Evolutionary conservation across 2,113 vertebrate species (phyloP).

Genomic region (Hippoglossus stenolepis): DNA sequence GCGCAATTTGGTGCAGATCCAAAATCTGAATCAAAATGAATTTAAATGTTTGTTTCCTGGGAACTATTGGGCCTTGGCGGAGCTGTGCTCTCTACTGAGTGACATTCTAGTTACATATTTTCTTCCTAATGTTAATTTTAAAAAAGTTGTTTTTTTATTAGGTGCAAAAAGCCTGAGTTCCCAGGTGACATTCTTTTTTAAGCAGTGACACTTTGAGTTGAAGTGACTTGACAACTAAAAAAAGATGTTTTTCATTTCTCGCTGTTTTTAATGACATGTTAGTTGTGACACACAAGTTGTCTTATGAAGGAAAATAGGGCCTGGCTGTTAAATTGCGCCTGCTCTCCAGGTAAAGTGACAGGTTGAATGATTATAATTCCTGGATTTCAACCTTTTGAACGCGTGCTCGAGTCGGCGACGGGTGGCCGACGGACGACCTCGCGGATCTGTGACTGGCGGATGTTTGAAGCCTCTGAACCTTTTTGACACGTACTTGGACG

Average conservation of each 20-base stretch:
- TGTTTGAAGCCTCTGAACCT: slow-evolving; percentile 35
- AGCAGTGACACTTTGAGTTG: slow-evolving; percentile 32
- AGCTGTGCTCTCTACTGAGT: too few species aligned
- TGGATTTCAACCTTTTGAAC: slow-evolving; percentile 18
- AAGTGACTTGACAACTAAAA: slow-evolving; percentile 25
- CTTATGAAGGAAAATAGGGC: slow-evolving; percentile 9
- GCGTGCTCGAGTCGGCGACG: neutral
- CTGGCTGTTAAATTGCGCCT: slow-evolving; percentile 6
- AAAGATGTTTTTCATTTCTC: neutral
- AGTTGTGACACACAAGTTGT: slow-evolving; percentile 20
- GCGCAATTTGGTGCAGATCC: too few species aligned
- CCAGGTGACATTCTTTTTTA: slow-evolving; percentile 9
- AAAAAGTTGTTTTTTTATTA: slow-evolving; percentile 16
- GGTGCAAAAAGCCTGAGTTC: slow-evolving; percentile 34
- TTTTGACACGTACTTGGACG: slow-evolving; percentile 25
- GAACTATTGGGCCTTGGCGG: too few species aligned
- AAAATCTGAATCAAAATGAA: too few species aligned
- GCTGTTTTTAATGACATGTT: slow-evolving; percentile 27
- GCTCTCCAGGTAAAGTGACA: slow-evolving; percentile 22
- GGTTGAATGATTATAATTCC: neutral
- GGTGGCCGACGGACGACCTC: slow-evolving; percentile 37
- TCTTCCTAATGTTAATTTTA: neutral
- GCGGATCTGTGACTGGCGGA: slow-evolving; percentile 10
- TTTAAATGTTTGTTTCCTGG: too few species aligned
- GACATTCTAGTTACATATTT: too few species aligned